Evolutionary conservation across 2,113 vertebrate genomes (phyloP).

Genomic region (Rhinolophus ferrumequinum): DNA sequence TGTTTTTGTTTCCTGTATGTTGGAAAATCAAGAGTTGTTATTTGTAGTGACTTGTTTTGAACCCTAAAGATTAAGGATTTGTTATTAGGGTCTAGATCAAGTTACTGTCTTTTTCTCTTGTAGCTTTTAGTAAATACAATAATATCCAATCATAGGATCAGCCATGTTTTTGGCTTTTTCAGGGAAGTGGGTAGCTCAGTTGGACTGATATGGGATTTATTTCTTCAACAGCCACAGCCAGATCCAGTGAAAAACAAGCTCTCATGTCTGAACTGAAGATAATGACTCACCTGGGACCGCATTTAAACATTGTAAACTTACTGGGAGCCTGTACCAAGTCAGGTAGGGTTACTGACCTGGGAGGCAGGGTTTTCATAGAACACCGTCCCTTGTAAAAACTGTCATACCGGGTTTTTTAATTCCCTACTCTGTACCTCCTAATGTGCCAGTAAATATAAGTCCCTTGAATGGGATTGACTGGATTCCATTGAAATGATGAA

Average conservation of each 20-base stretch:
- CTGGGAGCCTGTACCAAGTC: slow-evolving; percentile 98
- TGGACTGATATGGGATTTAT: not conserved
- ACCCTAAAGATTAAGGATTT: not conserved
- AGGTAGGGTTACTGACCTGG: slow-evolving; percentile 86
- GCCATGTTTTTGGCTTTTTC: not conserved
- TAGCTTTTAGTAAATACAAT: not conserved
- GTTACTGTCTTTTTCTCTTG: not conserved
- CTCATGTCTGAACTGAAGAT: slow-evolving; percentile 99
- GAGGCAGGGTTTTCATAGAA: not conserved
- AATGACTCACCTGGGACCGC: slow-evolving; percentile 98
- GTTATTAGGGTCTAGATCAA: not conserved
- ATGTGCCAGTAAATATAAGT: not conserved
- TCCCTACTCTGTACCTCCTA: not conserved
- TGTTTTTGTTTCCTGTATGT: not conserved
- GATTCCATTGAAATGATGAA: not conserved
- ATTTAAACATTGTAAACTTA: slow-evolving; percentile 98
- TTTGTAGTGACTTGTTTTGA: not conserved
- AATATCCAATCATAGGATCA: not conserved
- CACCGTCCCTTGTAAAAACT: not conserved
- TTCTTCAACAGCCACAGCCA: slow-evolving; percentile 92
- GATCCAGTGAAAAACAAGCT: slow-evolving; percentile 98
- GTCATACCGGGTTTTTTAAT: not conserved
- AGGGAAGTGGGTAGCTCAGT: not conserved
- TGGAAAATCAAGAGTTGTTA: slow-evolving; percentile 8
- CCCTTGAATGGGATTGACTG: not conserved